Evolutionary conservation across 1,140 invertebrate genomes (phyloP).

Genomic region (Trichoplusia ni): DNA sequence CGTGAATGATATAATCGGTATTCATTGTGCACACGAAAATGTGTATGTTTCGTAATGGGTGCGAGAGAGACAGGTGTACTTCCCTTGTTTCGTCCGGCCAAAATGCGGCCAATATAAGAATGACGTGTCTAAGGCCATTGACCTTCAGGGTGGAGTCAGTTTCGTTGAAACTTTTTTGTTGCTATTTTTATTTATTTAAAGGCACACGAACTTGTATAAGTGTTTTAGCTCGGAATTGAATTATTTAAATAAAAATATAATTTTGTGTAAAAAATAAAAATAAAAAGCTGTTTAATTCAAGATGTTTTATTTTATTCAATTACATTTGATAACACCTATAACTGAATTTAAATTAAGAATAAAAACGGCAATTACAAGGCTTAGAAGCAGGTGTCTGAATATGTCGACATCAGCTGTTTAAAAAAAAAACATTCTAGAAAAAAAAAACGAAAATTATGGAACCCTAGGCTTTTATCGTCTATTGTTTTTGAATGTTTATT

Average conservation of each 20-base stretch:
- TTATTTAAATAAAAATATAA: neutral
- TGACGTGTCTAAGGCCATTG: constrained; percentile 74
- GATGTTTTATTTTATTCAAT: too few relatives aligned
- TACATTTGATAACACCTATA: too few relatives aligned
- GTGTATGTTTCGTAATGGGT: constrained; percentile 47
- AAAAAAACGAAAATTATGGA: neutral
- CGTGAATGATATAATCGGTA: constrained; percentile 73
- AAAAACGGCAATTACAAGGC: too few relatives aligned
- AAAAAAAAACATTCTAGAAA: neutral
- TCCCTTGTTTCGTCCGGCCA: constrained; percentile 63
- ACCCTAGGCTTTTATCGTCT: neutral
- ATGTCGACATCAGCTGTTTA: constrained; percentile 12
- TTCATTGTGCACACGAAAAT: constrained; percentile 71
- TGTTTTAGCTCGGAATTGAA: neutral
- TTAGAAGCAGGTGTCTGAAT: too few relatives aligned
- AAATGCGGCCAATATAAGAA: constrained; percentile 80
- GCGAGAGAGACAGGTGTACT: constrained; percentile 56
- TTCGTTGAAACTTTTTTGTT: constrained; percentile 62
- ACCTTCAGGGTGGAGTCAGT: constrained; percentile 65
- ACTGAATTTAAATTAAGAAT: too few relatives aligned
- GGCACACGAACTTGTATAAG: neutral
- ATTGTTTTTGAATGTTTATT: neutral
- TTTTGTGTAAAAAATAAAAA: too few relatives aligned
- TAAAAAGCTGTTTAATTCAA: too few relatives aligned
- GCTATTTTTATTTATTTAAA: constrained; percentile 33